A percentile compares a stretch with the other conserved stretches of the same genome.
Conservation (phyloP, 2,113 vertebrate species). For the Cacatua alba region DNA sequence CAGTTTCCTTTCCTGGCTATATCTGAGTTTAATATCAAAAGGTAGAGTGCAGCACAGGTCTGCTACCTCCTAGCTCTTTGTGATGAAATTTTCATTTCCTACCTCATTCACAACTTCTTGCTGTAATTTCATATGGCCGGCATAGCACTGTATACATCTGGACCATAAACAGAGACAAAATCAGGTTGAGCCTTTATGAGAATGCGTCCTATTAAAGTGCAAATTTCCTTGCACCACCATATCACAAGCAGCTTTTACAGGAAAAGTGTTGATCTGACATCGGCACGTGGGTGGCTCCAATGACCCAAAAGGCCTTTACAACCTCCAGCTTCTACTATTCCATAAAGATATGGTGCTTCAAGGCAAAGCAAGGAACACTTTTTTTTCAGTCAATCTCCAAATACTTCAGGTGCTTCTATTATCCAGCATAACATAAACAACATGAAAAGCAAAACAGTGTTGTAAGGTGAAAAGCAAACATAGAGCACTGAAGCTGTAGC, state of each 20-base stretch:
- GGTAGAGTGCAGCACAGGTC: neutral
- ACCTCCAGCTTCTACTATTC: neutral
- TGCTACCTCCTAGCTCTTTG: conserved; percentile 42
- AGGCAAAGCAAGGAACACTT: neutral
- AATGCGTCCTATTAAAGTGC: conserved; percentile 28
- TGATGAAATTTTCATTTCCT: conserved; percentile 63
- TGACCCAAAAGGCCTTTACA: neutral
- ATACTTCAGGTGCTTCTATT: neutral
- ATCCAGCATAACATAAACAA: neutral
- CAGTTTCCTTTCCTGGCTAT: neutral
- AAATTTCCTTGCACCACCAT: conserved; percentile 54
- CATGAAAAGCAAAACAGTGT: neutral
- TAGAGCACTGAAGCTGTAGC: neutral
- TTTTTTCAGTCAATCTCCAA: neutral
- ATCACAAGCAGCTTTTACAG: conserved; percentile 14
- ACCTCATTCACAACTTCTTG: conserved; percentile 43
- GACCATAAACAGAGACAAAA: conserved; percentile 49
- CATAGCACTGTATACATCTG: conserved; percentile 15
- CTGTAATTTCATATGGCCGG: conserved; percentile 39
- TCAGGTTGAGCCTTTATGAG: conserved; percentile 47
- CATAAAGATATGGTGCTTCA: neutral
- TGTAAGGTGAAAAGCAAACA: neutral
- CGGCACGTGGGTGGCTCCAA: accelerated
- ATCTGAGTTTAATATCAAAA: conserved; percentile 65
- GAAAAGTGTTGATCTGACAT: neutral